A percentile compares a stretch with the other conserved stretches of the same genome.
Evolutionary conservation across 2,113 vertebrate species (phyloP).

Genomic region (Aptenodytes patagonicus): DNA sequence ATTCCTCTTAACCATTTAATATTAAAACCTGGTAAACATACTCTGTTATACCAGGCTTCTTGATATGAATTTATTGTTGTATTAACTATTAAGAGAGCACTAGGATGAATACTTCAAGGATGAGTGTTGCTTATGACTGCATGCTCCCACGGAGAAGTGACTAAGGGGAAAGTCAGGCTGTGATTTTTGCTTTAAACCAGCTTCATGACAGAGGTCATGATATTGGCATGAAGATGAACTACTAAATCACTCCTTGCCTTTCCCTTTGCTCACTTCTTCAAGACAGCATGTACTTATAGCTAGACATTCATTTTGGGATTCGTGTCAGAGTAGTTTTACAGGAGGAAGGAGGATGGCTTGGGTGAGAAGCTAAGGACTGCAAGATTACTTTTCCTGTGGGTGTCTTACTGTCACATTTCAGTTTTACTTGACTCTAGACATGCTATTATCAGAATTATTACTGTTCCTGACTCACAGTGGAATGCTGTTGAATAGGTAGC

Average conservation of each 20-base stretch:
- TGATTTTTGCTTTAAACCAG: slow-evolving; percentile 4
- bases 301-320: slow-evolving; percentile 22
- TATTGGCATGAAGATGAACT: not conserved
- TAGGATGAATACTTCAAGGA: not conserved
- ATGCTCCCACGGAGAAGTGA: not conserved
- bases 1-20: not conserved
- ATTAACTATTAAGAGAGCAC: not conserved
- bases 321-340: slow-evolving; percentile 6
- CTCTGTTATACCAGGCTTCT: not conserved
- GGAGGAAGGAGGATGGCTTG: not conserved
- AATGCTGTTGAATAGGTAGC: not conserved
- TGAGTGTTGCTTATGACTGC: not conserved
- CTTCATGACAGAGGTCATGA: not conserved
- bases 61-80: not conserved
- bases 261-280: slow-evolving; percentile 6
- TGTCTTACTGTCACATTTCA: not conserved
- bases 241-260: slow-evolving; percentile 19
- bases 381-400: not conserved
- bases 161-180: not conserved
- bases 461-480: not conserved
- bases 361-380: not conserved
- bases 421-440: not conserved
- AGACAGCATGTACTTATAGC: slow-evolving; percentile 13
- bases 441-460: not conserved
- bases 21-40: not conserved